Evolutionary conservation across 2,113 vertebrate genomes (phyloP).

Genomic region (Podiceps cristatus): DNA sequence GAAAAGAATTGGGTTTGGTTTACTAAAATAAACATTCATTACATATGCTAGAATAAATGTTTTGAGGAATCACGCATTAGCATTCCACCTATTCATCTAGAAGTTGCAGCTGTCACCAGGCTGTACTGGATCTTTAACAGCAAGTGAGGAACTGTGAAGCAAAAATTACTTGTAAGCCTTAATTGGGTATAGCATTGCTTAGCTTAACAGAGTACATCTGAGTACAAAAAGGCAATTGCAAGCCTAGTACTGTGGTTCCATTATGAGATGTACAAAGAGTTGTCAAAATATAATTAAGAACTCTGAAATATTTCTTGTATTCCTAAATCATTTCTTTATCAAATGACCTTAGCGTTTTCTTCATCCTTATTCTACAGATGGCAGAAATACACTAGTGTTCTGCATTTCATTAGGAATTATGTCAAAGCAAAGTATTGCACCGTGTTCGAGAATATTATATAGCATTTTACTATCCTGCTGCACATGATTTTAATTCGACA

Average conservation of each 20-base stretch:
- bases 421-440: conserved; percentile 30
- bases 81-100: not conserved
- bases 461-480: conserved; percentile 54
- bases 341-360: conserved; percentile 1
- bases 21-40: not conserved
- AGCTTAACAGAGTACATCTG: conserved; percentile 23
- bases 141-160: conserved; percentile 26
- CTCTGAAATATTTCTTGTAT: not conserved
- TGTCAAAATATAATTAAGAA: conserved; percentile 51
- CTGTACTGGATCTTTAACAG: not conserved
- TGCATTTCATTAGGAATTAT: conserved; percentile 51
- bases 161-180: conserved; percentile 44
- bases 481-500: conserved; percentile 72
- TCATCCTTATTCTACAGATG: conserved; percentile 3
- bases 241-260: not conserved
- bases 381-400: conserved; percentile 5
- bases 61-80: not conserved
- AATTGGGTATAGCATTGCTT: conserved; percentile 46
- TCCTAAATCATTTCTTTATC: conserved; percentile 7
- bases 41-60: not conserved
- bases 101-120: not conserved
- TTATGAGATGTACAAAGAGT: conserved; percentile 23
- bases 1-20: not conserved
- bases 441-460: not conserved
- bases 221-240: conserved; percentile 28